Evolutionary conservation across 2,888 invertebrate genomes (phyloP), one percentile per base, ranked within the genome.

Genomic region (Standfussiana lucernea): DNA sequence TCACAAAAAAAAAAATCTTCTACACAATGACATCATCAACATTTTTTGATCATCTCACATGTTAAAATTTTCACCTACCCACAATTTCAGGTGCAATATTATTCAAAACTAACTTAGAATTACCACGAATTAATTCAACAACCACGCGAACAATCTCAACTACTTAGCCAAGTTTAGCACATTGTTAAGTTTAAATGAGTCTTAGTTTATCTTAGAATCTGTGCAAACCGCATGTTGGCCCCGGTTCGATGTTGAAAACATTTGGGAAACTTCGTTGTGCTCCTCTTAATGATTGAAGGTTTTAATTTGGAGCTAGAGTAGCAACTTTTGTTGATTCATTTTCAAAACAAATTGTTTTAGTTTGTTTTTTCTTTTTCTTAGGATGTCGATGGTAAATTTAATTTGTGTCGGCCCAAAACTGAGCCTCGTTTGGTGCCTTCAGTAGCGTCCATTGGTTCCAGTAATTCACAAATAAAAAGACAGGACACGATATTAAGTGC

Each of bases 81-180:
- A n/a, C 35, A 77, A 81, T 37, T 75, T 65, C 65, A 75, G 73
- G 66, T 82, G 80, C 81, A 83, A 82, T 87, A 80, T 79, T 59
- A 73, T 64, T 75, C 24, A 66, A 74, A 84, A 80, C 75, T 78
- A 75, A 66, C 42, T 79, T 40, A 42, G 87, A 87, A 72, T 89
- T 87, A 85, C 88, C 79, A 74, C 76, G 82, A 89, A 89, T 91
- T 89, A 91, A 91, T 91, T 91, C 83, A 85, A 88, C 88, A 83
- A 84, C 82, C 84, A 88, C 88, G 85, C 78, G 87, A 89, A 91
- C 91, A 90, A 90, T 89, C 89, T 90, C 72, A 77, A 83, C 86
- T 87, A 87, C 89, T 87, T 87, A 87, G 76, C 68, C 75, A 84
- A 89, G 83, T 84, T 87, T 85, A 88, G 83, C 82, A 80, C 81